Conservation (phyloP, 2,888 invertebrate species). For the Philereme vetulata region DNA sequence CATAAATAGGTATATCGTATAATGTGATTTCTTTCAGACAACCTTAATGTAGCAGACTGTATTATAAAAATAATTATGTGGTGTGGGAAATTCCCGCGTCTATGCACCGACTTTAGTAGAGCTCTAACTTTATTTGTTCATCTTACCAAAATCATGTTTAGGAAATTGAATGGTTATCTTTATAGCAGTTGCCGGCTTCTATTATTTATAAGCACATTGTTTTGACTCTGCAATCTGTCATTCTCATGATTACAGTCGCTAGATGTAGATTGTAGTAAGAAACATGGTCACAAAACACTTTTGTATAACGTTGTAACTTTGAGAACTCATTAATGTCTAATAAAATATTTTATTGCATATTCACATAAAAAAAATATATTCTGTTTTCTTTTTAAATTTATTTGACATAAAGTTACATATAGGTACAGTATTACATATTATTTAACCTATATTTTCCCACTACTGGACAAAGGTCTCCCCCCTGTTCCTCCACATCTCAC, state of each 20-base stretch:
- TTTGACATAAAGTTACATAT: too few relatives aligned
- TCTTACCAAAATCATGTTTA: slow-evolving; percentile 36
- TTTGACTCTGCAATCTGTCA: slow-evolving; percentile 20
- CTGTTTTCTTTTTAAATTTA: too few relatives aligned
- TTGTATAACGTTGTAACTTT: slow-evolving; percentile 14
- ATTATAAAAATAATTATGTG: too few relatives aligned
- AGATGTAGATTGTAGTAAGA: slow-evolving; percentile 8
- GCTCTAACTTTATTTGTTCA: background rate
- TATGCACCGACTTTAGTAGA: slow-evolving; percentile 8
- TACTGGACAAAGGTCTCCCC: too few relatives aligned
- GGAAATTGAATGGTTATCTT: slow-evolving; percentile 43
- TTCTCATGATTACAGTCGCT: slow-evolving; percentile 19
- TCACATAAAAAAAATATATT: too few relatives aligned
- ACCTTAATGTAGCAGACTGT: too few relatives aligned
- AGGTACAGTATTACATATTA: too few relatives aligned
- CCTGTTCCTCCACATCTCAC: too few relatives aligned
- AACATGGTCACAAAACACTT: slow-evolving; percentile 14
- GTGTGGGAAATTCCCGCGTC: too few relatives aligned
- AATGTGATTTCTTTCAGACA: too few relatives aligned
- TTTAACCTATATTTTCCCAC: too few relatives aligned
- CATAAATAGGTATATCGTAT: too few relatives aligned
- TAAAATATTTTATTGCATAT: background rate
- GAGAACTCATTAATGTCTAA: background rate
- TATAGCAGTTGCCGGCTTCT: slow-evolving; percentile 28
- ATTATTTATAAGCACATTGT: slow-evolving; percentile 36